Base-by-base conservation (phyloP, 2,888 invertebrate species). In the Oscheius sp. region DNA sequence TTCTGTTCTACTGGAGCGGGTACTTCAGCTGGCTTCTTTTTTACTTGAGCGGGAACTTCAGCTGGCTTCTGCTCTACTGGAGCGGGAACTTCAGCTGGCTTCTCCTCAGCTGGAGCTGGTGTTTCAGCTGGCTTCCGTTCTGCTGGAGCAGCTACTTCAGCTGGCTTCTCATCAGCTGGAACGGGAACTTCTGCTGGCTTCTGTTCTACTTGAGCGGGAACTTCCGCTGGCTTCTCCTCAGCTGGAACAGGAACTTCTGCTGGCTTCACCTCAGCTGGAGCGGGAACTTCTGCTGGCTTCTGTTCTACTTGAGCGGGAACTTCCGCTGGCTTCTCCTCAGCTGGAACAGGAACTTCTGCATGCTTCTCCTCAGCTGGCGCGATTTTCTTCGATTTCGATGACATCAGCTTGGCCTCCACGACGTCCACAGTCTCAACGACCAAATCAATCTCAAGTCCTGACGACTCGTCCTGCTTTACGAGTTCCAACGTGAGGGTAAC, bases 401-500 rank as follows among this genome's bases (percentile, higher is more conserved):
- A 27, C n/a, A 23, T 58, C 27, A 58, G 5, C 6, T 6, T 13
- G n/a, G 29, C 68, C n/a, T 68, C 68, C 6, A 68, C 53, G 29
- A 27, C 23, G 25, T 52, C 69, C 12, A 43, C 25, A 6, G 41
- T 43, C 13, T 69, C 69, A 16, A 58, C 55, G 27, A 69, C 58
- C 6, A 69, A 25, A 23, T 58, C 69, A 35, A 69, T 35, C n/a
- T 59, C 69, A 5, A 69, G 21, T 27, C 69, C 69, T 43, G 69
- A 69, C 5, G 6, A 6, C 27, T 29, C 58, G 9, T 56, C 55
- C 43, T 41, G 69, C 16, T 58, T 21, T 3, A 21, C 12, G 3
- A 69, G 41, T 41, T 69, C 69, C 43, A 69, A 27, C 0, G 35
- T 16, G 0, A 69, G 55, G 13, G 25, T 69, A 18, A 13, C n/a